phyloP scores from a whole-genome alignment of 1,140 invertebrate species.

The Drosophila ironensis region DNA sequence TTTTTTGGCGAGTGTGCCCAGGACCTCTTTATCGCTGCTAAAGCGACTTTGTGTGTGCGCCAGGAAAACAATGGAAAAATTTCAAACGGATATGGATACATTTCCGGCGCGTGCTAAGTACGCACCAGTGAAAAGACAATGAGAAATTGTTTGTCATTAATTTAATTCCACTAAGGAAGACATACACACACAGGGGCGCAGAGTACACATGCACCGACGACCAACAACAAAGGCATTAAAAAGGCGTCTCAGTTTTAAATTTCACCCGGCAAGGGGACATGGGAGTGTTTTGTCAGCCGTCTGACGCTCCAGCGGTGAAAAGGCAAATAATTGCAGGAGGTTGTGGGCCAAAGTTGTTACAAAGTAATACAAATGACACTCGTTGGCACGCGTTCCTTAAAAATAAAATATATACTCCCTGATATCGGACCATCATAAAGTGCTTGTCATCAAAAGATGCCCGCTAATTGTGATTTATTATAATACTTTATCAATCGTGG shows the following conservation, averaged over 20 bases:
- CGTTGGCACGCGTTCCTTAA: no score
- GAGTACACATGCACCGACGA: slow-evolving; percentile 1
- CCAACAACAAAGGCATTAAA: slow-evolving; percentile 13
- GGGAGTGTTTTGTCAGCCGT: slow-evolving; percentile 29
- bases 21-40: slow-evolving; percentile 26
- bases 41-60: slow-evolving; percentile 19
- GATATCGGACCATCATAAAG: no score
- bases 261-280: slow-evolving; percentile 39
- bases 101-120: slow-evolving; percentile 69
- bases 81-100: slow-evolving; percentile 68
- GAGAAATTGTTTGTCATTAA: slow-evolving; percentile 76
- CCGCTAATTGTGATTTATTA: not conserved
- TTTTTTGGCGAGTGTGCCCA: slow-evolving; percentile 20
- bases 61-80: slow-evolving; percentile 62
- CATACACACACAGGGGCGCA: no score
- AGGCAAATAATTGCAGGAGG: slow-evolving; percentile 33
- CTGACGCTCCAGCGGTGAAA: slow-evolving; percentile 12
- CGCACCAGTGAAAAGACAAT: slow-evolving; percentile 55
- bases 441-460: no score
- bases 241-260: slow-evolving; percentile 60
- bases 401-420: no score
- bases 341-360: not conserved
- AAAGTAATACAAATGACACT: slow-evolving; percentile 32
- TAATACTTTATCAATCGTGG: no score
- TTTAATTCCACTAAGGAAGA: slow-evolving; percentile 58